These are phyloP conservation scores for Hydrocynus forskahlii DNA, from an alignment of 2,797 vertebrate genomes.

Conservation along the genomic window DNA sequence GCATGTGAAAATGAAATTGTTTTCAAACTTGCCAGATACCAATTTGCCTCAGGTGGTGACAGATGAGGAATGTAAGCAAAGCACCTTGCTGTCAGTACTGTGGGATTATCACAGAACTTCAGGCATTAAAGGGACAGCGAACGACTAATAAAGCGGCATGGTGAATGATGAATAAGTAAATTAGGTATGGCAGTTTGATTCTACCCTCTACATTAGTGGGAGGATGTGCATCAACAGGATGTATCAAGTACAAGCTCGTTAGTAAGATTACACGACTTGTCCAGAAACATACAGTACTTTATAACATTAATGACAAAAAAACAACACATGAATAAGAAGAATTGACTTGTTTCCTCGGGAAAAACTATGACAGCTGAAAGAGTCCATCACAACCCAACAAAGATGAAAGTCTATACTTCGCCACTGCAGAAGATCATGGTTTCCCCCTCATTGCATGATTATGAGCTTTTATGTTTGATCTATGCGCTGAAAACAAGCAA, in stretches of 20 bases:
- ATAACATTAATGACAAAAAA: conserved; percentile 6
- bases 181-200: background rate
- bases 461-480: conserved; percentile 4
- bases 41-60: background rate
- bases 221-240: background rate
- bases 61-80: conserved; percentile 1
- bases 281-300: background rate
- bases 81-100: background rate
- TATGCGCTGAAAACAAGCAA: conserved; percentile 27
- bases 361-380: background rate
- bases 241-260: background rate
- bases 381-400: conserved; percentile 1
- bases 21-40: conserved; percentile 2
- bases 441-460: conserved; percentile 2
- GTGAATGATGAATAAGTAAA: background rate
- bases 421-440: background rate
- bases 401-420: background rate
- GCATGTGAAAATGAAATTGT: conserved; percentile 2
- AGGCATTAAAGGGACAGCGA: background rate
- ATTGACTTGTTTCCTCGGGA: background rate
- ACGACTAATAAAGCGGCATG: background rate
- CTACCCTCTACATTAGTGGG: background rate
- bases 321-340: background rate
- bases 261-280: background rate
- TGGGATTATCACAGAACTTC: background rate